phyloP scores from a whole-genome alignment of 2,888 invertebrate species.

The Apotomis betuletana region DNA sequence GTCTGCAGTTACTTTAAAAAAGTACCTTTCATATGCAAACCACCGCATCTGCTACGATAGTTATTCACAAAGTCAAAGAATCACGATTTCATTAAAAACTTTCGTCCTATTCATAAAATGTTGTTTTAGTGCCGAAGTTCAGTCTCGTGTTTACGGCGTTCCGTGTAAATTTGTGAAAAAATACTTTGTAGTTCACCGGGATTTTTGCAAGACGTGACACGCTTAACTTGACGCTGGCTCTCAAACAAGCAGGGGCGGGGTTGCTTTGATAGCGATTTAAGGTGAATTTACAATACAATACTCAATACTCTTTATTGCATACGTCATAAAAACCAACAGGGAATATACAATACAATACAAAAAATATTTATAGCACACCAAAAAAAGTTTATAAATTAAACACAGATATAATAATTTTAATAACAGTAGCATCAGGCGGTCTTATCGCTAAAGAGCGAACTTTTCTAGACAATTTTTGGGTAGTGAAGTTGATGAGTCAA shows the following conservation, averaged over 20 bases:
- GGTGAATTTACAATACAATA: not conserved
- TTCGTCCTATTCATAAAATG: conserved; percentile 34
- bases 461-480: too few species aligned
- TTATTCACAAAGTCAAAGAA: conserved; percentile 1
- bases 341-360: too few species aligned
- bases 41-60: conserved; percentile 5
- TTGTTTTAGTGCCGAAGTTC: conserved; percentile 31
- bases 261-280: not conserved
- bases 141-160: conserved; percentile 27
- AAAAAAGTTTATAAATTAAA: too few species aligned
- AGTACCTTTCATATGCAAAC: not conserved
- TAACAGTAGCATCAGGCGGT: too few species aligned
- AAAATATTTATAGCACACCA: too few species aligned
- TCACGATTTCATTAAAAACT: conserved; percentile 37
- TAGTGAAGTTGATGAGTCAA: too few species aligned
- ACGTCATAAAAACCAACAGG: too few species aligned
- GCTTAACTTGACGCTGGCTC: conserved; percentile 18
- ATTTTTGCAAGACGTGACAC: conserved; percentile 34
- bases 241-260: conserved; percentile 11
- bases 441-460: too few species aligned
- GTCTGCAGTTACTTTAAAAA: too few species aligned
- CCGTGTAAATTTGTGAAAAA: conserved; percentile 35
- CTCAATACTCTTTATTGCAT: too few species aligned
- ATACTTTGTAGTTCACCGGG: conserved; percentile 34
- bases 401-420: too few species aligned